These are phyloP conservation scores for Archocentrus centrarchus DNA, from an alignment of 2,113 vertebrate genomes.

Conservation along the genomic window DNA sequence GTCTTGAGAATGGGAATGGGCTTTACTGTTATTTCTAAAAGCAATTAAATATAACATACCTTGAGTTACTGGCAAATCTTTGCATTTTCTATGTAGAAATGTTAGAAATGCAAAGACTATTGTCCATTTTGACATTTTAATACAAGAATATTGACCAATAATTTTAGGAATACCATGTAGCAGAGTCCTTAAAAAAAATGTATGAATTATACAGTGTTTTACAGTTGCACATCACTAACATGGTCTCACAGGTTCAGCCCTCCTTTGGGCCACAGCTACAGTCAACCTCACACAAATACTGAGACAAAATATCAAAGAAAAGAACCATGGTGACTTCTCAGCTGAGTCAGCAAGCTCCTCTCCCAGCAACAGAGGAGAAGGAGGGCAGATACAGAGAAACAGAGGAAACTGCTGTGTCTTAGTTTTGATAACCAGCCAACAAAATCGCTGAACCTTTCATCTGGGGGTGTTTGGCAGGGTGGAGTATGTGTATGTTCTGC, in stretches of 20 bases:
- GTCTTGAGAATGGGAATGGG: not conserved
- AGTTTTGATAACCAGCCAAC: conserved; percentile 62
- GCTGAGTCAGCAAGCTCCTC: conserved; percentile 59
- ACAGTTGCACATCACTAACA: not conserved
- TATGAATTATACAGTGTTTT: not conserved
- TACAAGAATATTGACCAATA: not conserved
- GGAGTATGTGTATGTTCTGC: conserved; percentile 46
- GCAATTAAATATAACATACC: not conserved
- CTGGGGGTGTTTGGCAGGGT: conserved; percentile 55
- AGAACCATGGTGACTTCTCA: not conserved
- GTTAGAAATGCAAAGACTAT: not conserved
- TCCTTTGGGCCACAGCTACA: not conserved
- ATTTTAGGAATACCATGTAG: too few relatives aligned
- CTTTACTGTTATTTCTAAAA: not conserved
- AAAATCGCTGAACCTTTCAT: conserved; percentile 62
- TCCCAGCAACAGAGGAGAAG: conserved; percentile 10
- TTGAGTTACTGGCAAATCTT: not conserved
- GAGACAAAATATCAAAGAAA: conserved; percentile 32
- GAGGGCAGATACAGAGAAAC: conserved; percentile 12
- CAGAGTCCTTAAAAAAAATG: too few relatives aligned
- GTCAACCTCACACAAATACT: conserved; percentile 3
- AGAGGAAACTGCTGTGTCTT: conserved; percentile 64
- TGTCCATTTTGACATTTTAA: not conserved
- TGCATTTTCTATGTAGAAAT: not conserved
- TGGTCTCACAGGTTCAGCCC: not conserved